Evolutionary conservation across 1,140 invertebrate species (phyloP).

Genomic region (Hypsibius dujardini): DNA sequence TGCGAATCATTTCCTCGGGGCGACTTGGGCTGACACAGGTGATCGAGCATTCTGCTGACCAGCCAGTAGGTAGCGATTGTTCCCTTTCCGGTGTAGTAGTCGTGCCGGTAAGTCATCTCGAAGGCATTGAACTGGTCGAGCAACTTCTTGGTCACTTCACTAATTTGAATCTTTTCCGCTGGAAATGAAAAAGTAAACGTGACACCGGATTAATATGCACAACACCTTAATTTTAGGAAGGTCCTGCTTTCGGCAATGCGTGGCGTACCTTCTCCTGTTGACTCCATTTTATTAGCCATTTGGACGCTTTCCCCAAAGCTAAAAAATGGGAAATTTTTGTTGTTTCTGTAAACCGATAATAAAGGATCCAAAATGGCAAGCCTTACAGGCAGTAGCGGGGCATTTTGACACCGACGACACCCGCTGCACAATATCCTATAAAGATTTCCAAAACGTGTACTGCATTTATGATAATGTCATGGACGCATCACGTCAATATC

Average conservation of each 20-base stretch:
- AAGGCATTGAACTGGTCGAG: background rate
- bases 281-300: constrained; percentile 14
- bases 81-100: background rate
- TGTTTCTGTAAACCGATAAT: background rate
- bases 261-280: background rate
- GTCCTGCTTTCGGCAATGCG: background rate
- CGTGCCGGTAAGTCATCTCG: background rate
- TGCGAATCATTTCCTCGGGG: too few species aligned
- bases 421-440: constrained; percentile 2
- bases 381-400: constrained; percentile 14
- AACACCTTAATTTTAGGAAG: background rate
- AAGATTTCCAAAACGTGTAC: background rate
- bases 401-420: constrained; percentile 14
- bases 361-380: background rate
- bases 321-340: background rate
- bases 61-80: constrained; percentile 9
- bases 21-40: too few species aligned
- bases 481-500: too few species aligned
- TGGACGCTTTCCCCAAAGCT: constrained; percentile 11
- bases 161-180: constrained; percentile 3
- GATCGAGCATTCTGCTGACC: too few species aligned
- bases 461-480: too few species aligned
- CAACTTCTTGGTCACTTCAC: background rate
- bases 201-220: background rate
- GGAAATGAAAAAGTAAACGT: background rate